A percentile compares a stretch with the other conserved stretches of the same genome.
Evolutionary conservation across 2,888 invertebrate species (phyloP).

Genomic region (Frankliniella fusca): DNA sequence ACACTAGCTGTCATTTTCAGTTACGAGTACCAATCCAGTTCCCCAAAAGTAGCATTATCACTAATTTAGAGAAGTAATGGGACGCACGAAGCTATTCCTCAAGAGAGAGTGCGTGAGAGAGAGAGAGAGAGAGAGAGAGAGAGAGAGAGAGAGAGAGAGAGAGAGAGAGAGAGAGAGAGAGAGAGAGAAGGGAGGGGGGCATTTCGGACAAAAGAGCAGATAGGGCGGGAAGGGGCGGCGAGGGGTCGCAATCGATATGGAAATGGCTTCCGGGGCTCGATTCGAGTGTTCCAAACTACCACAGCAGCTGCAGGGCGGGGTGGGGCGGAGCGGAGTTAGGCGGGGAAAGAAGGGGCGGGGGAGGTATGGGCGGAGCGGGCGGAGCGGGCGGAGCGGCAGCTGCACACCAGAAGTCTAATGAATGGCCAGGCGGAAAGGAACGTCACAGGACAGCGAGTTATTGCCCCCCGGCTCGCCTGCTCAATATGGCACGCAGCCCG

Average conservation of each 20-base stretch:
- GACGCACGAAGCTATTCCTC: no score
- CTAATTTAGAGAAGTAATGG: no score
- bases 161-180: background rate
- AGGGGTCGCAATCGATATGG: background rate
- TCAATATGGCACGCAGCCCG: no score
- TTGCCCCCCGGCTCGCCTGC: no score
- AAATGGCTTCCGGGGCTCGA: background rate
- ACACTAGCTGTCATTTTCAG: no score
- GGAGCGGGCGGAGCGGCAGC: background rate
- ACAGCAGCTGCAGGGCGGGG: background rate
- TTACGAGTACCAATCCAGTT: no score
- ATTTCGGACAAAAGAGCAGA: background rate
- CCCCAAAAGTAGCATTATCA: no score
- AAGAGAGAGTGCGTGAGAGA: no score
- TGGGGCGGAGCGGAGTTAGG: no score
- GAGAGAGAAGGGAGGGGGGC: background rate
- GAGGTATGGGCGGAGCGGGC: background rate
- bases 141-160: no score
- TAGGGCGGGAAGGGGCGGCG: background rate
- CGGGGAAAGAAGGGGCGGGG: no score
- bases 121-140: no score
- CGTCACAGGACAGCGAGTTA: background rate
- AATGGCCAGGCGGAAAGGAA: background rate
- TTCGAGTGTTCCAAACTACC: background rate
- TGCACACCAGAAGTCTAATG: background rate